Evolutionary conservation across 2,888 invertebrate genomes (phyloP).

Genomic region (Sialis lutaria): DNA sequence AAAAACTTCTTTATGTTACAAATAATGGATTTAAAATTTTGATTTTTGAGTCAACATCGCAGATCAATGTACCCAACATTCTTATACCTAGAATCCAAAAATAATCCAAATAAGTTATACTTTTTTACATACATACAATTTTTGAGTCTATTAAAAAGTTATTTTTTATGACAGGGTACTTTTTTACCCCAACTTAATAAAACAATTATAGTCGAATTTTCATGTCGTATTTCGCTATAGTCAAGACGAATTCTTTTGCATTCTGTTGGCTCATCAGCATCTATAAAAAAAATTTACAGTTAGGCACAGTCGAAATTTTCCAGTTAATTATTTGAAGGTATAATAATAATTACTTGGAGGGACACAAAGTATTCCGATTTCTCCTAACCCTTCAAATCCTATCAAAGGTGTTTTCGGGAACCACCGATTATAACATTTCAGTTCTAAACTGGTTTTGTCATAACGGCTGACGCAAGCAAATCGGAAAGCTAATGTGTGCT

Average conservation of each 20-base stretch:
- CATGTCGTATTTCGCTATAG: not conserved
- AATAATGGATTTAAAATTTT: too few species aligned
- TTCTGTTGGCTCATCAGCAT: not conserved
- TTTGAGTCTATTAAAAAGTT: too few species aligned
- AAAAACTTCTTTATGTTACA: too few species aligned
- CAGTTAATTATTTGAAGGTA: not conserved
- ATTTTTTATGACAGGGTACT: not conserved
- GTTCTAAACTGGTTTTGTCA: not conserved
- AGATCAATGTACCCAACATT: too few species aligned
- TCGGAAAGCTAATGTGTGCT: slow-evolving; percentile 1
- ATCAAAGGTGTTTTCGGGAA: slow-evolving; percentile 3
- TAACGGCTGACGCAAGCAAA: slow-evolving; percentile 4
- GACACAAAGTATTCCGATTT: not conserved
- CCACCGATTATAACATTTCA: not conserved
- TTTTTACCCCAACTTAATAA: slow-evolving; percentile 4
- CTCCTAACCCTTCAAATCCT: slow-evolving; percentile 4
- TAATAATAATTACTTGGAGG: not conserved
- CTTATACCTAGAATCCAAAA: too few species aligned
- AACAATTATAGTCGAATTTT: slow-evolving; percentile 2
- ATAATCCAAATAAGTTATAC: too few species aligned
- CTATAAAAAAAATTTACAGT: not conserved
- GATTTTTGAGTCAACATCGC: too few species aligned
- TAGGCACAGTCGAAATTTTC: not conserved
- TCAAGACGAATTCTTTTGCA: not conserved
- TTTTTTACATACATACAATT: too few species aligned